A percentile compares a stretch with the other conserved stretches of the same genome.
phyloP scores from a whole-genome alignment of 2,113 vertebrate species.

The Leiothrix lutea region DNA sequence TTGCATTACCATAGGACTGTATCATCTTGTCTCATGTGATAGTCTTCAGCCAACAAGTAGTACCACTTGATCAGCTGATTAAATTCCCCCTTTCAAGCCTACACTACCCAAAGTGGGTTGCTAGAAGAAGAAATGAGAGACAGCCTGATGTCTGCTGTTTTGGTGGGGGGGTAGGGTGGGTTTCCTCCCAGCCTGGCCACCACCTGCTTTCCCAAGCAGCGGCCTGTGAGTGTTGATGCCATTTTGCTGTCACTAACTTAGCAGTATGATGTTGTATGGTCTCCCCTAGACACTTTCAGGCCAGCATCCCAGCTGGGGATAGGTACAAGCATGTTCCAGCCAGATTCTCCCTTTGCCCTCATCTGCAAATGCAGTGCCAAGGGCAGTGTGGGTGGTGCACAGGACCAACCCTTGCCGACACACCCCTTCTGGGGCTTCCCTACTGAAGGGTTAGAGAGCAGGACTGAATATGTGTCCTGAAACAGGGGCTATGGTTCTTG shows the following conservation, averaged over 20 bases:
- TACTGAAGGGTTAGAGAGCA: not conserved
- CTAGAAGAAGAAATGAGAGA: not conserved
- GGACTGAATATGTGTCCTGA: not conserved
- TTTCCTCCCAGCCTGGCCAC: not conserved
- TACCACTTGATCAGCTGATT: not conserved
- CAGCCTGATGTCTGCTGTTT: not conserved
- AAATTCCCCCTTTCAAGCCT: not conserved
- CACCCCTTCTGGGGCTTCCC: not conserved
- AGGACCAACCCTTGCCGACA: not conserved
- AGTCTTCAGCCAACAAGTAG: not conserved
- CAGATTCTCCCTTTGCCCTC: not conserved
- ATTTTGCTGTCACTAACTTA: not conserved
- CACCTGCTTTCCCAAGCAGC: fast-evolving
- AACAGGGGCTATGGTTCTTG: not conserved
- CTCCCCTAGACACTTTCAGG: not conserved
- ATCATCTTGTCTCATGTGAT: not conserved
- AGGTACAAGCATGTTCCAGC: not conserved
- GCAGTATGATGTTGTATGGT: not conserved
- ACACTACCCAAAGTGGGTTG: not conserved
- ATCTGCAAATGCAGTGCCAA: not conserved
- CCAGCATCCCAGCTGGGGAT: not conserved
- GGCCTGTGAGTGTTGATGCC: not conserved
- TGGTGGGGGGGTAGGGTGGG: too few relatives aligned
- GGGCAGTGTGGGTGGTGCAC: not conserved
- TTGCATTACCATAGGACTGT: not conserved